Evolutionary conservation across 2,888 invertebrate genomes (phyloP).

Genomic region (Dermolepida albohirtum): DNA sequence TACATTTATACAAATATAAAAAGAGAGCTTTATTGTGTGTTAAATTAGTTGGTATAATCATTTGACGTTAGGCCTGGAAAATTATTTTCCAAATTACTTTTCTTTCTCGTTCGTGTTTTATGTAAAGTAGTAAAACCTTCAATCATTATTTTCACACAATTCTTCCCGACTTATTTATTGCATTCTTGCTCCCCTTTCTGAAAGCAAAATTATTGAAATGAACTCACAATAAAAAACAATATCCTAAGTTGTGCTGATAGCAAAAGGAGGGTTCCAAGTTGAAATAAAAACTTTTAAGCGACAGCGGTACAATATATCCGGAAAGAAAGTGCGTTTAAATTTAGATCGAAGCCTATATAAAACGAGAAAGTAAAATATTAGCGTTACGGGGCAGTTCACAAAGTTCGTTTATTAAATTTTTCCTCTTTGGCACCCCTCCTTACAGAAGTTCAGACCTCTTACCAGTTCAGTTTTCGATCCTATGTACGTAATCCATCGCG

Average conservation of each 20-base stretch:
- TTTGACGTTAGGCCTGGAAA: too few species aligned
- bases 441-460: not conserved
- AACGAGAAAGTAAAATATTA: conserved; percentile 32
- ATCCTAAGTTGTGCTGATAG: conserved; percentile 8
- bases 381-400: conserved; percentile 31
- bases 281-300: conserved; percentile 23
- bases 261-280: conserved; percentile 6
- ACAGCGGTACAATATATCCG: conserved; percentile 18
- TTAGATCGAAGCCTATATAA: conserved; percentile 31
- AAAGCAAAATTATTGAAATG: conserved; percentile 25
- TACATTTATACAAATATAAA: too few species aligned
- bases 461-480: conserved; percentile 41
- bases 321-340: conserved; percentile 24
- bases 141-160: too few species aligned
- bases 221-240: conserved; percentile 33
- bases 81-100: too few species aligned
- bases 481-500: conserved; percentile 58
- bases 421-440: conserved; percentile 48
- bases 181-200: not conserved
- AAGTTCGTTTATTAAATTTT: conserved; percentile 54
- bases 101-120: too few species aligned
- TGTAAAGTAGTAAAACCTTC: too few species aligned
- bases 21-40: too few species aligned
- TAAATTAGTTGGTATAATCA: too few species aligned
- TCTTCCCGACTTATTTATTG: not conserved